These are phyloP conservation scores for Mystacornis crossleyi DNA, from an alignment of 2,113 vertebrate genomes.

Conservation along the genomic window DNA sequence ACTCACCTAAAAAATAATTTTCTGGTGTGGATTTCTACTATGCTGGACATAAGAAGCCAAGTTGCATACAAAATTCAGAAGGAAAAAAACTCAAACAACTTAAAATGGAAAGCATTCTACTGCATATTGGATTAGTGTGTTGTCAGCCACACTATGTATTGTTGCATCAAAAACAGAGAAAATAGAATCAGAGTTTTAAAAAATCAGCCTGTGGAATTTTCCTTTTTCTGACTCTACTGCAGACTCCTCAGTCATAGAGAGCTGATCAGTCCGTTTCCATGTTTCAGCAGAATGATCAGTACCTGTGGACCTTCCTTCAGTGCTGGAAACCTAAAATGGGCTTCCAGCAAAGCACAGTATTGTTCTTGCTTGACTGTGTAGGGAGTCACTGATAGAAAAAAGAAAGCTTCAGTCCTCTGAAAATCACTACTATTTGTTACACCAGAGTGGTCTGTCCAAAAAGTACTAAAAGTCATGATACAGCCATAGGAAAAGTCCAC, in stretches of 20 bases:
- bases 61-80: not conserved
- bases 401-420: not conserved
- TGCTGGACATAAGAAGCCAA: not conserved
- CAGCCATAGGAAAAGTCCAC: not conserved
- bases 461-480: not conserved
- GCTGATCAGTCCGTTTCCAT: not conserved
- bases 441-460: not conserved
- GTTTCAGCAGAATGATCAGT: not conserved
- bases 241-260: not conserved
- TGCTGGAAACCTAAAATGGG: not conserved
- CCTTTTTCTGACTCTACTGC: not conserved
- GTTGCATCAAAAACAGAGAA: not conserved
- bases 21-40: not conserved
- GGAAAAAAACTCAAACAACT: not conserved
- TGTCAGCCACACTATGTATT: not conserved
- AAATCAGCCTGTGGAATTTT: not conserved
- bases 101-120: not conserved
- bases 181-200: not conserved
- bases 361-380: not conserved
- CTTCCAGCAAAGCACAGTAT: not conserved
- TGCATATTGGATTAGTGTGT: not conserved
- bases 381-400: not conserved
- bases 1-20: not conserved
- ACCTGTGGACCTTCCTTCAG: not conserved
- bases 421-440: not conserved